Evolutionary conservation across 2,113 vertebrate species (phyloP).

Genomic region (Dissostichus mawsoni): DNA sequence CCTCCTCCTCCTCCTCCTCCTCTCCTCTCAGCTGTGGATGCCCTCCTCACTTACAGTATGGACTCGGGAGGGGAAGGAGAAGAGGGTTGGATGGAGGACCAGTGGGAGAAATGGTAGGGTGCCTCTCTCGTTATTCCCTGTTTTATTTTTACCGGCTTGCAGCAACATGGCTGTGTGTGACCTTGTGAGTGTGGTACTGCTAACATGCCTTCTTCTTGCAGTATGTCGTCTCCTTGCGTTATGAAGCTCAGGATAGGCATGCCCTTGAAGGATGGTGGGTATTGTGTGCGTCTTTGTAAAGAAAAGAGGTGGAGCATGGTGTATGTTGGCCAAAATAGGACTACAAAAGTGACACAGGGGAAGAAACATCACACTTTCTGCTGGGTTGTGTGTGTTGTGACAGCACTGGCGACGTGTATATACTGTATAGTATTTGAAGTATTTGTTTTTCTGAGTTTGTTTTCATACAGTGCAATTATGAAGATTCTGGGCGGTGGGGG

Average conservation of each 20-base stretch:
- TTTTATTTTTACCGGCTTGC: conserved; percentile 13
- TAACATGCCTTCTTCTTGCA: conserved; percentile 26
- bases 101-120: conserved; percentile 98
- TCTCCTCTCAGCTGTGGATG: conserved; percentile 81
- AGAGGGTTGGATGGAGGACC: conserved; percentile 98
- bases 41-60: conserved; percentile 89
- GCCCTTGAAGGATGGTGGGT: conserved; percentile 60
- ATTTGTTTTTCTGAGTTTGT: conserved; percentile 27
- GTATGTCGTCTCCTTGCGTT: conserved; percentile 33
- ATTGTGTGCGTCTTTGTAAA: conserved; percentile 16
- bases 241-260: conserved; percentile 37
- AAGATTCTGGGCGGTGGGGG: background rate
- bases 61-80: conserved; percentile 91
- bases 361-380: conserved; percentile 16
- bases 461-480: conserved; percentile 29
- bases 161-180: conserved; percentile 60
- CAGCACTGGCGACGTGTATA: background rate
- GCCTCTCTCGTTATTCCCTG: conserved; percentile 20
- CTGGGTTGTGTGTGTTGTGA: conserved; percentile 2
- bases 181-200: conserved; percentile 64
- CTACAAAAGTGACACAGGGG: conserved; percentile 10
- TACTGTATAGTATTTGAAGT: background rate
- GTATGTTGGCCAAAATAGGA: conserved; percentile 37
- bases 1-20: conserved; percentile 42
- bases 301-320: conserved; percentile 2